Evolutionary conservation across 2,888 invertebrate species (phyloP), one percentile per base, ranked within the genome.

Genomic region (Podotricha telesiphe): DNA sequence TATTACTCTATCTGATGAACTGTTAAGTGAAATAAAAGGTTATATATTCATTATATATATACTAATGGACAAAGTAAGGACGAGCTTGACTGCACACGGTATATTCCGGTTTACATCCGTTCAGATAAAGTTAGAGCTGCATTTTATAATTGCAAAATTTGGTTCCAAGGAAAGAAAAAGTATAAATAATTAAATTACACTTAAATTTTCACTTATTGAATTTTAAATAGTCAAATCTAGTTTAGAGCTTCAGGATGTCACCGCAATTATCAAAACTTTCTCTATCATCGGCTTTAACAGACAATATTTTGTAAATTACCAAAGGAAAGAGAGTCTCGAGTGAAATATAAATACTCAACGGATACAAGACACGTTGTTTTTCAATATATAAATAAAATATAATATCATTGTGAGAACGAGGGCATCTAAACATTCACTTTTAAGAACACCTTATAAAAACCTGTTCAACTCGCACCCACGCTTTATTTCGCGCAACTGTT

Each of bases 401-500:
- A 42, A 45, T 48, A 62, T 47, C 34, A 34, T 62, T 50, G 62
- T 62, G 62, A 48, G 62, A 62, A 62, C 62, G 62, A 19, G 62
- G 62, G 62, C 62, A 34, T 62, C 50, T 7, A 50, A 50, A 62
- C 62, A 62, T 62, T 62, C 62, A 62, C 62, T 62, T 62, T 62
- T 62, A 47, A 34, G 47, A 50, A 62, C 19, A 48, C 19, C 62
- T 48, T 48, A 61, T 34, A 22, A 50, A 34, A 62, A 62, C 62
- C 62, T 47, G 62, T 62, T 37, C 62, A 62, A 62, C 62, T 34
- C 48, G 20, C 55, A 40, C 70, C 67, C 70, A 70, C 68, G 64
- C 50, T 61, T 13, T 65, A 55, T 62, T 65, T 71, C 71, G 69
- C 66, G 58, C 66, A 69, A 59, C 59, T 55, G 65, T 69, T 59